Evolutionary conservation across 2,888 invertebrate species (phyloP).

Genomic region (Megamerina dolium): DNA sequence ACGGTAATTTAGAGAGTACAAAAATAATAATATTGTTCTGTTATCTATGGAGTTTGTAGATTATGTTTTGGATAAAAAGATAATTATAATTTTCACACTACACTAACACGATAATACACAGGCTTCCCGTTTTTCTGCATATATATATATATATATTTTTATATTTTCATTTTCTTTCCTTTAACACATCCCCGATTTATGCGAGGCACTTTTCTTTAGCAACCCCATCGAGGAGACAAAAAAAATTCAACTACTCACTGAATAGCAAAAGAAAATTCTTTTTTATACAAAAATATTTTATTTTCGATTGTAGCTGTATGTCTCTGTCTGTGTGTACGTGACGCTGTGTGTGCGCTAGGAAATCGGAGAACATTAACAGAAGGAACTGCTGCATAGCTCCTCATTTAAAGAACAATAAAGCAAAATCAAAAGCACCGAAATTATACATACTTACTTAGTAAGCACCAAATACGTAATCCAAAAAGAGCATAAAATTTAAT

Average conservation of each 20-base stretch:
- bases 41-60: too few relatives aligned
- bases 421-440: not conserved
- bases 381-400: not conserved
- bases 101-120: too few relatives aligned
- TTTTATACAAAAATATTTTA: too few relatives aligned
- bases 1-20: too few relatives aligned
- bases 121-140: too few relatives aligned
- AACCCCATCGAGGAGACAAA: slow-evolving; percentile 28
- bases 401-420: not conserved
- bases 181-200: slow-evolving; percentile 8
- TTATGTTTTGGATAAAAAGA: too few relatives aligned
- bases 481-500: slow-evolving; percentile 9
- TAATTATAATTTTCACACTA: too few relatives aligned
- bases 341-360: slow-evolving; percentile 6
- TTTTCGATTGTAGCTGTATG: too few relatives aligned
- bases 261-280: slow-evolving; percentile 9
- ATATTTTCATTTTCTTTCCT: slow-evolving; percentile 6
- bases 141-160: not conserved
- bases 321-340: slow-evolving; percentile 5
- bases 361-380: slow-evolving; percentile 20
- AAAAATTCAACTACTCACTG: slow-evolving; percentile 27
- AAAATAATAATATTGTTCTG: too few relatives aligned
- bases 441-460: not conserved
- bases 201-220: slow-evolving; percentile 14
- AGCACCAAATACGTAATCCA: slow-evolving; percentile 1